Evolutionary conservation across 1,140 invertebrate genomes (phyloP).

Genomic region (Octopus bimaculoides): DNA sequence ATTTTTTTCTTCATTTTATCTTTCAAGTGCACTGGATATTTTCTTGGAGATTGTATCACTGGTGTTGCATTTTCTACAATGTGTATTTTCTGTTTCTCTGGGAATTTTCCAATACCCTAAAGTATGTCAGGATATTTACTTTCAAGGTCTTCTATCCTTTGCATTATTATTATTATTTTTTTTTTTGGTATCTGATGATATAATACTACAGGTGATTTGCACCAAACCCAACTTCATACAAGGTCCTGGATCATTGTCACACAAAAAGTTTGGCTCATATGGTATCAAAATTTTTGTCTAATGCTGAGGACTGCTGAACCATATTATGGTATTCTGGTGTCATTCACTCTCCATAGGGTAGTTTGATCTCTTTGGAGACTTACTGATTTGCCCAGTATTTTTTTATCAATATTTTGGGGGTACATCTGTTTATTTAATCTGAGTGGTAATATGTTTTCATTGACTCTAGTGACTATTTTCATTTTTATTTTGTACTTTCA

Average conservation of each 20-base stretch:
- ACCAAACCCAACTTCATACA: no score
- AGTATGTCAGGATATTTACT: slow-evolving; percentile 29
- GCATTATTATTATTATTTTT: neutral
- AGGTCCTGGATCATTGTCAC: neutral
- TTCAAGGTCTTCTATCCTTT: no score
- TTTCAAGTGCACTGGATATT: slow-evolving; percentile 34
- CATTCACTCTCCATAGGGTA: no score
- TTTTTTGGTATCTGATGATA: neutral
- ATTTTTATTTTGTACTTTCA: no score
- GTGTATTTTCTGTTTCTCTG: slow-evolving; percentile 34
- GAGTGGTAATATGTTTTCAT: no score
- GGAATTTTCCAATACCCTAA: slow-evolving; percentile 23
- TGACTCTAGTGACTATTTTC: no score
- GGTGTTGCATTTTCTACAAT: slow-evolving; percentile 27
- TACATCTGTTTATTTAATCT: no score
- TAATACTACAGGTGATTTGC: neutral
- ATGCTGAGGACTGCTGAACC: neutral
- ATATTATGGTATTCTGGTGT: neutral
- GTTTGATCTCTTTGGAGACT: no score
- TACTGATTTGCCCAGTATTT: no score
- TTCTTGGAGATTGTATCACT: slow-evolving; percentile 32
- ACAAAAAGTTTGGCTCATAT: neutral
- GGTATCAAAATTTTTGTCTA: neutral
- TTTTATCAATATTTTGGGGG: no score
- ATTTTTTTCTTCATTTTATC: slow-evolving; percentile 23